Evolutionary conservation across 2,113 vertebrate species (phyloP).

Genomic region (Ochotona princeps): DNA sequence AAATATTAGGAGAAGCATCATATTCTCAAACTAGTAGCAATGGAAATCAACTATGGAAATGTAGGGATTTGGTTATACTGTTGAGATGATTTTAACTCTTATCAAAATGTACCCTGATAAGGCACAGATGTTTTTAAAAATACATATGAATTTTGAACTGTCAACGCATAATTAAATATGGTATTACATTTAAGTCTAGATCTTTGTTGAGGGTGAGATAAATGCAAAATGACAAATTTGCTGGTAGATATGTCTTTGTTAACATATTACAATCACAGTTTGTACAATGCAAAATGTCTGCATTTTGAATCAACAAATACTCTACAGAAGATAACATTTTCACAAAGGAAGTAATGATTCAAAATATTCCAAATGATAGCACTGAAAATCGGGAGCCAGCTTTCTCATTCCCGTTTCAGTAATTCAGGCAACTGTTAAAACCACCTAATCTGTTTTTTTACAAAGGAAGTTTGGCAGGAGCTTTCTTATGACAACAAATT

Average conservation of each 20-base stretch:
- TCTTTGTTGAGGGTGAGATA: background rate
- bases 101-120: background rate
- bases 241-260: background rate
- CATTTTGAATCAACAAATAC: background rate
- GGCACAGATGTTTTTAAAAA: background rate
- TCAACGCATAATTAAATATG: constrained; percentile 18
- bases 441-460: constrained; percentile 68
- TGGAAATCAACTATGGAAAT: background rate
- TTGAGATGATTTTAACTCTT: background rate
- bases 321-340: background rate
- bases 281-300: background rate
- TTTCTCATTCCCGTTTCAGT: constrained; percentile 56
- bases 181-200: background rate
- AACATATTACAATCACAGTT: background rate
- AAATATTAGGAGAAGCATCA: background rate
- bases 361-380: constrained; percentile 33
- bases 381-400: constrained; percentile 15
- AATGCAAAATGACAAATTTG: background rate
- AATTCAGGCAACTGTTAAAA: constrained; percentile 67
- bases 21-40: background rate
- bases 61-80: background rate
- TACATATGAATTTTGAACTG: no score
- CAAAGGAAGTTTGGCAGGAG: constrained; percentile 71
- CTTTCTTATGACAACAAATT: constrained; percentile 70
- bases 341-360: background rate